Evolutionary conservation across 1,140 invertebrate species (phyloP), one percentile per base, ranked within the genome.

Genomic region (Drosophila lowei): DNA sequence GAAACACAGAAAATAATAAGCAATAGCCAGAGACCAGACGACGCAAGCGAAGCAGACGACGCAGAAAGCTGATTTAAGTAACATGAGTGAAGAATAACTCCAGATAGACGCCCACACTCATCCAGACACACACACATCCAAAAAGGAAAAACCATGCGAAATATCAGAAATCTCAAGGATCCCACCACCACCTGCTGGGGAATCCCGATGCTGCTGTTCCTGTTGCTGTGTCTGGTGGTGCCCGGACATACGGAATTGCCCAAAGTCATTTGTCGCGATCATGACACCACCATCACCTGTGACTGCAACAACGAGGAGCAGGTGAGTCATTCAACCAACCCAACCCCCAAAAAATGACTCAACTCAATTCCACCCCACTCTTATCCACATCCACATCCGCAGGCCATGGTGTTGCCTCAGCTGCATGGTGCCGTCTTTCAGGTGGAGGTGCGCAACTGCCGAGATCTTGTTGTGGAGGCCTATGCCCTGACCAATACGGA

Each of bases 401-500:
- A 91, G 90, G 42, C 73, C 18, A 74, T 90, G 84, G 23, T 72
- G 11, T 16, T 91, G 62, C 86, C 86, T 8, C 55, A 55, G 8
- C 47, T 90, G 11, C 61, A 62, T 5, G 89, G 90, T 6, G 53
- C 62, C 30, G 74, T 90, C 13, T 78, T 72, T 53, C 79, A 88
- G 44, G 54, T 91, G 15, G 77, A 80, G 61, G 66, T 91, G 28
- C 74, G 76, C 13, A 91, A 91, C 52, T 91, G 90, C 23, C 84
- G 72, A 8, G 66, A 76, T 6, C 55, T 91, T 6, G 67, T 49
- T 7, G 76, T 91, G 6, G 64, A 79, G 28, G 54, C 80, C 9
- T 76, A 91, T 53, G 58, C 92, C 7, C 72, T 93, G 8, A 71
- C 78, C 0, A 77, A 91, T n/a, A 93, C 93, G 65, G 74, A 78